Percentiles rank a stretch among this genome's conserved stretches.
These are phyloP conservation scores for Lasiurus borealis DNA, from an alignment of 2,113 vertebrate genomes.

Conservation along the genomic window DNA sequence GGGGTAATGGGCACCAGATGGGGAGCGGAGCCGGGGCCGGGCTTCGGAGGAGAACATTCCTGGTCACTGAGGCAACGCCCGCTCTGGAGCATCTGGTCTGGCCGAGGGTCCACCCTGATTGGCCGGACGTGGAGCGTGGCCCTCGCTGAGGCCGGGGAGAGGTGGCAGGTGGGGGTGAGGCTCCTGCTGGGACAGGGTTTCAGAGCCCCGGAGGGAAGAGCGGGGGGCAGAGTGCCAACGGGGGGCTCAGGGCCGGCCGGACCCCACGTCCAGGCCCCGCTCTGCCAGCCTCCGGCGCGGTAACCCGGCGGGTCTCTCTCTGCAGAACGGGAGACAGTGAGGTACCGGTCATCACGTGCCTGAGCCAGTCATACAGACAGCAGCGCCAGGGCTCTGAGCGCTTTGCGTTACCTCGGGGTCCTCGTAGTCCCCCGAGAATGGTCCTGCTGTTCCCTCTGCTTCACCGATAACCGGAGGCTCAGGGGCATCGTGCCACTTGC, in stretches of 20 bases:
- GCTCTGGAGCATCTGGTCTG: slow-evolving; percentile 41
- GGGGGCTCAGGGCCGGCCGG: neutral
- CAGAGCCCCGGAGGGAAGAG: neutral
- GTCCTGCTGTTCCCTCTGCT: neutral
- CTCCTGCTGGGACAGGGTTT: neutral
- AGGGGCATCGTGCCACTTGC: neutral
- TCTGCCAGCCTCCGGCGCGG: neutral
- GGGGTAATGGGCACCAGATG: slow-evolving; percentile 49
- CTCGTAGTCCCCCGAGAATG: rapidly evolving
- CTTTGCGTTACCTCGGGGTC: rapidly evolving
- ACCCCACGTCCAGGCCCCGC: neutral
- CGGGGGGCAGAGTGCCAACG: neutral
- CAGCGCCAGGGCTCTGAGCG: rapidly evolving
- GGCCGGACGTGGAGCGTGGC: neutral
- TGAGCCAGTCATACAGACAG: neutral
- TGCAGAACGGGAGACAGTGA: rapidly evolving
- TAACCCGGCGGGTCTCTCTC: neutral
- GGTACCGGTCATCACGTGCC: neutral
- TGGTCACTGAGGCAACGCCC: slow-evolving; percentile 68
- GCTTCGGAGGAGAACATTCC: slow-evolving; percentile 62
- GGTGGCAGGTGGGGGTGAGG: neutral
- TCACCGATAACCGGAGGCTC: neutral
- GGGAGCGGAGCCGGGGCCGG: slow-evolving; percentile 48
- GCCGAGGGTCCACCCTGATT: neutral
- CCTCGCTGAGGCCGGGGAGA: neutral